Percentiles rank a stretch among this genome's conserved stretches.
Evolutionary conservation across 2,888 invertebrate species (phyloP).

Genomic region (Polydrusus cervinus): DNA sequence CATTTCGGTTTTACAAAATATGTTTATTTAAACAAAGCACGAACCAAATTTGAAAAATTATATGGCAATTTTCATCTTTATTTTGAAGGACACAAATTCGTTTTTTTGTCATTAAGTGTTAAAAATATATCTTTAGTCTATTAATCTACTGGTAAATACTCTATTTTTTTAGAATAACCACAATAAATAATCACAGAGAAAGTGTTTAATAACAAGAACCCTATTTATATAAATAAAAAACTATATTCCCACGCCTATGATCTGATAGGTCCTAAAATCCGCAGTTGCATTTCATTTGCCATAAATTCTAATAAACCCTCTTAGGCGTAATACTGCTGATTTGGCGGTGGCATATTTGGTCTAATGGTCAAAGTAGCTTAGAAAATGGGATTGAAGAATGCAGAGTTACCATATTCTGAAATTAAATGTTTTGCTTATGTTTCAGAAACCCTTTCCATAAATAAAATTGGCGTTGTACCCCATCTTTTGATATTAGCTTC

Average conservation of each 20-base stretch:
- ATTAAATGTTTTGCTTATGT: not conserved
- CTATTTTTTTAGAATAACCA: too few species aligned
- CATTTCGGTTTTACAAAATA: too few species aligned
- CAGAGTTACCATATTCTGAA: not conserved
- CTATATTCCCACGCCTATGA: not conserved
- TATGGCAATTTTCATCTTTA: too few species aligned
- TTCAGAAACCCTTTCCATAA: not conserved
- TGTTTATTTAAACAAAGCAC: too few species aligned
- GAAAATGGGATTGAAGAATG: conserved; percentile 3
- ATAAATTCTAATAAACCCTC: conserved; percentile 15
- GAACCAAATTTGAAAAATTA: too few species aligned
- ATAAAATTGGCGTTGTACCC: too few species aligned
- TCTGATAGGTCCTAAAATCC: conserved; percentile 5
- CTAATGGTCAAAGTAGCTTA: not conserved
- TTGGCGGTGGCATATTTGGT: not conserved
- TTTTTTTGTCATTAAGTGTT: too few species aligned
- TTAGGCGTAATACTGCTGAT: conserved; percentile 14
- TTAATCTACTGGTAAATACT: too few species aligned
- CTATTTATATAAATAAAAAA: not conserved
- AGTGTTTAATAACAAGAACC: not conserved
- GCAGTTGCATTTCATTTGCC: conserved; percentile 17
- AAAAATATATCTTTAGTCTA: too few species aligned
- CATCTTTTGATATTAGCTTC: too few species aligned
- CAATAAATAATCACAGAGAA: too few species aligned
- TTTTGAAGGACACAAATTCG: too few species aligned